Base-by-base conservation (phyloP, 2,888 invertebrate genomes). In the Hecatera dysodea region DNA sequence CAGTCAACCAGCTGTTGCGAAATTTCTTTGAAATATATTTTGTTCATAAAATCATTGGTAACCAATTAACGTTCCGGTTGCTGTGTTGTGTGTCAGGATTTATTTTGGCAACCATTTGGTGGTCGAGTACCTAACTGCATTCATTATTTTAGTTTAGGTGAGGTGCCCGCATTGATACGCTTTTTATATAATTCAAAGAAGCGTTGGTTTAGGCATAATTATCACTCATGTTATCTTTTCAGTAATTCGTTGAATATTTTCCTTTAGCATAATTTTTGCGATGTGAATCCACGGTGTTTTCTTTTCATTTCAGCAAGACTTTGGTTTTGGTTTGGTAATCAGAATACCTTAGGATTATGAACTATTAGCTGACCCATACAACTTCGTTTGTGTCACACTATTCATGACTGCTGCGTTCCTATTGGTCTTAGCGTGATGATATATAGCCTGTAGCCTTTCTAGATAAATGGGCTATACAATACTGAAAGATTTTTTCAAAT, bases 71-170 rank as follows among this genome's bases (percentile, higher is more conserved):
- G 82, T 85, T 81, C 81, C 67, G 39, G 52, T 55, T 56, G 44
- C 22, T 53, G 39, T 61, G 36, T 29, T 39, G n/a, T 65, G 72
- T 63, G 67, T 80, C 69, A 77, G 33, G 50, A 27, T 65, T 80
- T 70, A 74, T 78, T 83, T 83, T 68, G 72, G 72, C 65, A 44
- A 75, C 33, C 78, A 46, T 77, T 78, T 73, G 71, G 57, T 75
- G 62, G 53, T 27, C 59, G 27, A 65, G 72, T 63, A 67, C 46
- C 29, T 66, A 1, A 29, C 7, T 29, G 50, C 60, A 62, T 71
- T 39, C 24, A 70, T 81, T 67, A 73, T 74, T 44, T 64, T 71
- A 52, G 24, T 63, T 75, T 53, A 52, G 39, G 42, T 36, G 52
- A 46, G 50, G 70, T 36, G 64, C 55, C 29, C 82, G 46, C 53